phyloP scores from a whole-genome alignment of 2,888 invertebrate species.

The Meiosimyza platycephala region DNA sequence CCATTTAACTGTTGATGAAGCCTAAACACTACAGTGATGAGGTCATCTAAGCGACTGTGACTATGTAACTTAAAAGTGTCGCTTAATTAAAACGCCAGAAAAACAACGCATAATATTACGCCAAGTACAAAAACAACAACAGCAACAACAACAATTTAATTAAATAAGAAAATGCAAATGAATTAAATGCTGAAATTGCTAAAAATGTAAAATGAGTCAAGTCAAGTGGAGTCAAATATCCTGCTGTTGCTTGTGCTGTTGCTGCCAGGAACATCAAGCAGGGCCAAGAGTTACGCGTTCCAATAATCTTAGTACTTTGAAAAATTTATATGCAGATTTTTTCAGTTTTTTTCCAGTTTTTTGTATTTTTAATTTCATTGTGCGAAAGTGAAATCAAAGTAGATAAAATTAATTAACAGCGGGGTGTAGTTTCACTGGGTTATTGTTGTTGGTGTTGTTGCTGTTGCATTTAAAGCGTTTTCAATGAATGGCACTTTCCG shows the following conservation, averaged over 20 bases:
- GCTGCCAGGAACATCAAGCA: too few relatives aligned
- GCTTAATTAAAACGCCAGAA: constrained; percentile 17
- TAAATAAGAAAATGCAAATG: constrained; percentile 34
- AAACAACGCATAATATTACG: constrained; percentile 16
- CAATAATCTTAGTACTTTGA: too few relatives aligned
- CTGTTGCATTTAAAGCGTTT: too few relatives aligned
- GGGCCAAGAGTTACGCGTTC: too few relatives aligned
- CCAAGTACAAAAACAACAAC: constrained; percentile 1
- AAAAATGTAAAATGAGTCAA: too few relatives aligned
- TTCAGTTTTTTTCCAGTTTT: not conserved
- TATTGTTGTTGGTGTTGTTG: not conserved
- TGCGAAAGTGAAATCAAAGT: constrained; percentile 31
- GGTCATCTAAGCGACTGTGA: too few relatives aligned
- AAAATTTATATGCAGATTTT: too few relatives aligned
- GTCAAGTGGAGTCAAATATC: too few relatives aligned
- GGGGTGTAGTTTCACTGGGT: not conserved
- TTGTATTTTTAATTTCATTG: not conserved
- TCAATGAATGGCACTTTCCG: too few relatives aligned
- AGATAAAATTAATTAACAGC: constrained; percentile 34
- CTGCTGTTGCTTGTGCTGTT: too few relatives aligned
- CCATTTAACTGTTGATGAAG: too few relatives aligned
- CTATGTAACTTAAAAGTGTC: constrained; percentile 6
- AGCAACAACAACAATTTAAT: constrained; percentile 20
- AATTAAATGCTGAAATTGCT: constrained; percentile 14
- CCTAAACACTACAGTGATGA: too few relatives aligned